Evolutionary conservation across 2,888 invertebrate species (phyloP).

Genomic region (Ophion ventricosus): DNA sequence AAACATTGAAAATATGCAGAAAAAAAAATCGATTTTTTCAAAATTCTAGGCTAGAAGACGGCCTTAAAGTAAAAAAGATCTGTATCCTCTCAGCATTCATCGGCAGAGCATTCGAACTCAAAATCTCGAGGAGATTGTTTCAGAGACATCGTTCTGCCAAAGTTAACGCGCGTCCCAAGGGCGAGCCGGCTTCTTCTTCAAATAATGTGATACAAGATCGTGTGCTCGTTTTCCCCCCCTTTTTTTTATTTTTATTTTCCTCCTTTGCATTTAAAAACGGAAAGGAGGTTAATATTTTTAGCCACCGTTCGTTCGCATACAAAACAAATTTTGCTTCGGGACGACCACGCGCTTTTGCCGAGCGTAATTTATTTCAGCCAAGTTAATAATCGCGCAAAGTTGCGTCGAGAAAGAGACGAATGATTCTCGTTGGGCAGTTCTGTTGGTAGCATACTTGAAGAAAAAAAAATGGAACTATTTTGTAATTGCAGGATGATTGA

Average conservation of each 20-base stretch:
- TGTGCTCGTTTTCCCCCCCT: background rate
- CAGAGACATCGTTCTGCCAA: constrained; percentile 9
- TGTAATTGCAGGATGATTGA: no score
- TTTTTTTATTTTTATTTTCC: constrained; percentile 22
- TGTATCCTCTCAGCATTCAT: background rate
- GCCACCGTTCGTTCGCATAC: background rate
- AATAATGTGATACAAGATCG: constrained; percentile 15
- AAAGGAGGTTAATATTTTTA: constrained; percentile 38
- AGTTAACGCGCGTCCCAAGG: background rate
- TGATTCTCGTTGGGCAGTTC: background rate
- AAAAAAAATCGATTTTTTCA: no score
- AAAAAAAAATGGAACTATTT: no score
- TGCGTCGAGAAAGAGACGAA: background rate
- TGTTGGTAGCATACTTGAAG: no score
- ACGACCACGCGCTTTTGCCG: background rate
- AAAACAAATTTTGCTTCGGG: constrained; percentile 16
- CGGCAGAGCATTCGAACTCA: background rate
- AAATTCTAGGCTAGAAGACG: no score
- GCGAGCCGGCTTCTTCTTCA: constrained; percentile 18
- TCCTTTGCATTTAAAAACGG: constrained; percentile 11
- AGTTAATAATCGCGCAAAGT: background rate
- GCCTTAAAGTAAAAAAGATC: background rate
- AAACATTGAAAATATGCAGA: no score
- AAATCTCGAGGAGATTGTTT: background rate
- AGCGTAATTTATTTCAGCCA: background rate